These are phyloP conservation scores for Accipiter badius DNA, from an alignment of 2,797 vertebrate genomes.

Conservation along the genomic window DNA sequence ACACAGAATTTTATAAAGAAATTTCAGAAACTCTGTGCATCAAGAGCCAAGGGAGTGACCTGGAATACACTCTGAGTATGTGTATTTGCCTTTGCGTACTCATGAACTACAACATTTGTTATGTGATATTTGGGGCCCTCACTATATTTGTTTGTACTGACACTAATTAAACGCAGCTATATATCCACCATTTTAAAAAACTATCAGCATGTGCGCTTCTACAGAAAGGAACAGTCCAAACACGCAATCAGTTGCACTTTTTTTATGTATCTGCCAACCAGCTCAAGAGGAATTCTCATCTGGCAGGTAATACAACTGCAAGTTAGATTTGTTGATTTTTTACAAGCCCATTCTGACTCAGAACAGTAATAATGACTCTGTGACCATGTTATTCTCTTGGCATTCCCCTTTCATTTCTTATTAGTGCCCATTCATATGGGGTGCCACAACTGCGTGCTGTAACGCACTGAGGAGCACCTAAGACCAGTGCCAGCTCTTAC, in stretches of 20 bases:
- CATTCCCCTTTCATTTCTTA: not conserved
- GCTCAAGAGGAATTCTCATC: not conserved
- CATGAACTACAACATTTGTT: not conserved
- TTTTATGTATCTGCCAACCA: not conserved
- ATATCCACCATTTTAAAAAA: not conserved
- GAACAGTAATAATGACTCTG: not conserved
- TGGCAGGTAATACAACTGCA: not conserved
- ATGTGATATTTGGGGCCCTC: not conserved
- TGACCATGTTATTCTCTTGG: not conserved
- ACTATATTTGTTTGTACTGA: not conserved
- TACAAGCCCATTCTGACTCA: not conserved
- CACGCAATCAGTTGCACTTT: accelerated
- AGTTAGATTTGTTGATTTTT: not conserved
- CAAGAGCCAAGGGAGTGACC: not conserved
- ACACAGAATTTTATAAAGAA: not conserved
- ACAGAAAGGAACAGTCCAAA: not conserved
- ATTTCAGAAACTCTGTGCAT: not conserved
- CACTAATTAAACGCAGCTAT: not conserved
- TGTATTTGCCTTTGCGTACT: not conserved
- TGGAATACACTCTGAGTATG: not conserved
- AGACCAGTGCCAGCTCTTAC: not conserved
- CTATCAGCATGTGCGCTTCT: not conserved
- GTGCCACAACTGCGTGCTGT: not conserved
- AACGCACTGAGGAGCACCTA: not conserved
- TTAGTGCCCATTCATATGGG: accelerated